Conservation (phyloP, 2,888 invertebrate genomes). For the Euzetes globulus region DNA sequence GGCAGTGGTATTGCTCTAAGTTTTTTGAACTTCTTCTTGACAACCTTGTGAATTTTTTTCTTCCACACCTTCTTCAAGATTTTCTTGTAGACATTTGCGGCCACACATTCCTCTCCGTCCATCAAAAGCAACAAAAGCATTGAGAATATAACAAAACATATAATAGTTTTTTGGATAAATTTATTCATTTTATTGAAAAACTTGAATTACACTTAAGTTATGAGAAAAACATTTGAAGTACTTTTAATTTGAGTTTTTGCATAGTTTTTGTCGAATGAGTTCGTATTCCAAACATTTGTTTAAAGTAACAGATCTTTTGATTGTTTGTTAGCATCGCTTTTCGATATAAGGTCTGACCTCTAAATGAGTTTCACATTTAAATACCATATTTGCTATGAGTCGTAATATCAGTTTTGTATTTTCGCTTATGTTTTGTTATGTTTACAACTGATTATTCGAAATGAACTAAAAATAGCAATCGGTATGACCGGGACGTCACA, state of each 20-base stretch:
- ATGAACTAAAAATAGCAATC: not conserved
- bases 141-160: not conserved
- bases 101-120: not conserved
- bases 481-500: not conserved
- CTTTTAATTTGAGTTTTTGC: not conserved
- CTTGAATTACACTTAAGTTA: not conserved
- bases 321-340: not conserved
- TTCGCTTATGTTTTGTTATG: not conserved
- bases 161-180: not conserved
- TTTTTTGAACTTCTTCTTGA: constrained; percentile 17
- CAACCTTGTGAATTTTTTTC: constrained; percentile 1
- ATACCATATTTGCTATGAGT: not conserved
- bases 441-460: not conserved
- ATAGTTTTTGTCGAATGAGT: not conserved
- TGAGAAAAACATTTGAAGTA: too few species aligned
- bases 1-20: constrained; percentile 1
- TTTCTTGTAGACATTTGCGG: not conserved
- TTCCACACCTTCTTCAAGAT: constrained; percentile 19
- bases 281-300: not conserved
- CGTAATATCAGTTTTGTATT: not conserved
- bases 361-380: constrained; percentile 12
- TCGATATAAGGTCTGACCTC: not conserved
- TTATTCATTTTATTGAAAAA: not conserved
- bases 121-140: not conserved
- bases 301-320: not conserved